A percentile compares a stretch with the other conserved stretches of the same genome.
These are phyloP conservation scores for Bufo bufo DNA, from an alignment of 2,113 vertebrate species.

Conservation along the genomic window DNA sequence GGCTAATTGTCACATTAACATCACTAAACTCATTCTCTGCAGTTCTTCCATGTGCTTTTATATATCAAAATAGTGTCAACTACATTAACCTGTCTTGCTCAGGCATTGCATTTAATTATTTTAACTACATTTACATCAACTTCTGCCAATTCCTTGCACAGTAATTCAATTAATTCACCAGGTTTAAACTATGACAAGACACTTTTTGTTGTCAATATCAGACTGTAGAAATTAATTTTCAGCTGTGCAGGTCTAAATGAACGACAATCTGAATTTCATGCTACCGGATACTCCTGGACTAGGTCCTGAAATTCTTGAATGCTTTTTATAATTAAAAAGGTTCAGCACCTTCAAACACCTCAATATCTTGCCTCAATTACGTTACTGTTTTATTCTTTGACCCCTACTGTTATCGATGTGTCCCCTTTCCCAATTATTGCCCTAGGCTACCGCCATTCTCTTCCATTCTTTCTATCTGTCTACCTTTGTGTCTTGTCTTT, in stretches of 20 bases:
- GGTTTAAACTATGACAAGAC: not conserved
- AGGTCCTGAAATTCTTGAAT: not conserved
- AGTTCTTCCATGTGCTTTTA: slow-evolving; percentile 53
- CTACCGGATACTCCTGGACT: not conserved
- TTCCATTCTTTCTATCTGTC: too few species aligned
- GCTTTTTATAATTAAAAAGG: not conserved
- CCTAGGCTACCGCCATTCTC: too few species aligned
- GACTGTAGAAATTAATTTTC: not conserved
- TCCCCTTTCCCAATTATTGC: too few species aligned
- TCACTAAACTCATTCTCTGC: slow-evolving; percentile 56
- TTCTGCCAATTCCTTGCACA: slow-evolving; percentile 34
- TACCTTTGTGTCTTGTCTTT: too few species aligned
- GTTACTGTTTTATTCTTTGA: too few species aligned
- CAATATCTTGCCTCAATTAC: too few species aligned
- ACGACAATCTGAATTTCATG: not conserved
- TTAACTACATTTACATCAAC: slow-evolving; percentile 65
- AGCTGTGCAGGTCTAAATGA: not conserved
- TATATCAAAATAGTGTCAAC: slow-evolving; percentile 47
- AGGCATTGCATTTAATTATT: slow-evolving; percentile 61
- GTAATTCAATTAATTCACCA: slow-evolving; percentile 20
- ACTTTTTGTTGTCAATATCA: not conserved
- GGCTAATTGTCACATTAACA: slow-evolving; percentile 64
- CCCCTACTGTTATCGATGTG: too few species aligned
- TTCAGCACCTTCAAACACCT: not conserved
- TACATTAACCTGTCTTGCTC: slow-evolving; percentile 63